phyloP scores from a whole-genome alignment of 2,113 vertebrate species.

The Castor canadensis region DNA sequence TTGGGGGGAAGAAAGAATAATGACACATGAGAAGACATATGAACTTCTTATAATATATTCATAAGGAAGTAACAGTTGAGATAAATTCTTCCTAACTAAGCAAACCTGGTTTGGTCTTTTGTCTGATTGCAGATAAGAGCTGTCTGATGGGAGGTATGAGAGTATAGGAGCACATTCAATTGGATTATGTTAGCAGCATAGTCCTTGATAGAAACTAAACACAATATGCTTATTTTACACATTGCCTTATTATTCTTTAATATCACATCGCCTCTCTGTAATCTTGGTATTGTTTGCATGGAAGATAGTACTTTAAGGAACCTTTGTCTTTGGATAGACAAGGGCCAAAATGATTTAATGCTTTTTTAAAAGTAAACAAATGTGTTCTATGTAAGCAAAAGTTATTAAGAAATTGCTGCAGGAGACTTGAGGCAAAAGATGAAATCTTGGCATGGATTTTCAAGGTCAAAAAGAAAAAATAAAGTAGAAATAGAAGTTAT shows the following conservation, averaged over 20 bases:
- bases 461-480: slow-evolving; percentile 38
- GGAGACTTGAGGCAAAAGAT: neutral
- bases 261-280: slow-evolving; percentile 2
- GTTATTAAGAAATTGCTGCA: slow-evolving; percentile 34
- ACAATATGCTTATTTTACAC: slow-evolving; percentile 38
- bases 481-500: slow-evolving; percentile 13
- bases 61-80: neutral
- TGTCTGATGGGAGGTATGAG: neutral
- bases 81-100: neutral
- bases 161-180: neutral
- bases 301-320: slow-evolving; percentile 25
- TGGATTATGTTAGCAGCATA: neutral
- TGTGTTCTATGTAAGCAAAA: neutral
- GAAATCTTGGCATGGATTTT: slow-evolving; percentile 46
- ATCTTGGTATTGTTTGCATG: slow-evolving; percentile 44
- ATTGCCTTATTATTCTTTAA: slow-evolving; percentile 60
- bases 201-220: slow-evolving; percentile 51
- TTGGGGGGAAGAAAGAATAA: neutral
- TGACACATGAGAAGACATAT: neutral
- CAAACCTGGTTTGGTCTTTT: neutral
- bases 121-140: neutral
- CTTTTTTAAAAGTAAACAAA: neutral
- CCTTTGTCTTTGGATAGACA: neutral
- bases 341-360: neutral
- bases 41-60: neutral